Evolutionary conservation across 2,888 invertebrate species (phyloP), one percentile per base, ranked within the genome.

Genomic region (Beris morrisii): DNA sequence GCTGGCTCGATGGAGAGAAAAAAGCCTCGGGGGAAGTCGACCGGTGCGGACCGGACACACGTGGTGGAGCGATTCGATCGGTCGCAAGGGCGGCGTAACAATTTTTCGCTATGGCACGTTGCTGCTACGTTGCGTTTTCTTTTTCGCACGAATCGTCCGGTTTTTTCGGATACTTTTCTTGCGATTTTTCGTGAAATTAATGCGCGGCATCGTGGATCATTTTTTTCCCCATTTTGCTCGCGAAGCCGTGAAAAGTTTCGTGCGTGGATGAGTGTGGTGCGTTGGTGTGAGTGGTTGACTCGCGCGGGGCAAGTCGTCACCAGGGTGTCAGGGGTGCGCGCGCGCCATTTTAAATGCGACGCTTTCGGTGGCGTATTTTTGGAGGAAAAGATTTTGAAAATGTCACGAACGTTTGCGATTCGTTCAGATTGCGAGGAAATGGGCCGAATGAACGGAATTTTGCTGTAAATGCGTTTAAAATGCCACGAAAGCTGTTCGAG

Each of bases 281-380:
- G 22, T 22, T n/a, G n/a, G 22, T 22, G 22, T 22, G 22, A 22
- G 22, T 22, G 22, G 3, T 22, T 22, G 22, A 22, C 22, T 22
- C 22, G 38, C 38, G 38, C 38, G 38, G 38, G 38, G 38, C 7
- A 44, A 59, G 12, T 48, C 48, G 52, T 52, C 38, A 52, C 22
- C 61, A 52, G 15, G 13, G 38, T 32, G 50, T 28, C 52, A 52
- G 58, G n/a, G 12, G 50, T 31, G 52, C 61, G 52, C 61, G 61
- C 65, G 55, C 68, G 68, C 68, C 68, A 68, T 68, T 68, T 68
- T 68, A 65, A 45, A 61, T 65, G 54, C 55, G 68, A 68, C 68
- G 68, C 68, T 65, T 44, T 30, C 45, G 32, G 50, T 43, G 43
- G 46, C 54, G 52, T 54, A 56, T 65, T 68, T 61, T 44, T n/a